phyloP scores from a whole-genome alignment of 2,797 vertebrate species.

The Hypotaenidia okinawae region DNA sequence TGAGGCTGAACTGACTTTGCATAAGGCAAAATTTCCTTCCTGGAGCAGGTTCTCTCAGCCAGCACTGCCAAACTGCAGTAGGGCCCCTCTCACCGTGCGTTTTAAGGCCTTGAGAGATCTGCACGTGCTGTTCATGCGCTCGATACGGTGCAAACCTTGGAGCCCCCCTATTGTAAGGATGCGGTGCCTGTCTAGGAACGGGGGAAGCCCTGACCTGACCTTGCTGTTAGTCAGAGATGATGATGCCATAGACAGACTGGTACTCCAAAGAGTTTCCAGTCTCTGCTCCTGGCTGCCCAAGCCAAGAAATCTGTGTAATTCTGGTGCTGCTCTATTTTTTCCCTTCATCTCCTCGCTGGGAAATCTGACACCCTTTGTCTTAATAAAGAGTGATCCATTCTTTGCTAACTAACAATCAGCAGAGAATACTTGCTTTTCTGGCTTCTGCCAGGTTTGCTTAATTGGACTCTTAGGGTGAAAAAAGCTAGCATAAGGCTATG shows the following conservation, averaged over 20 bases:
- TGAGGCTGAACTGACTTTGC: neutral
- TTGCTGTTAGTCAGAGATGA: conserved; percentile 11
- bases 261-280: neutral
- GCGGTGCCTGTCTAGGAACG: neutral
- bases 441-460: conserved; percentile 15
- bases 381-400: neutral
- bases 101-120: neutral
- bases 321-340: neutral
- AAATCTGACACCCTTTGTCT: neutral
- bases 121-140: neutral
- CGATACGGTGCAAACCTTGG: neutral
- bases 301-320: neutral
- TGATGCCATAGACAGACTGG: neutral
- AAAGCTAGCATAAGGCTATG: neutral
- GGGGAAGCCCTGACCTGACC: neutral
- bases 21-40: neutral
- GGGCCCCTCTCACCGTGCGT: neutral
- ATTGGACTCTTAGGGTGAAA: neutral
- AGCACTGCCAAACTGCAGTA: neutral
- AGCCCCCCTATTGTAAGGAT: neutral
- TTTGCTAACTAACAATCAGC: neutral
- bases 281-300: neutral
- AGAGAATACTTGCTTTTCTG: neutral
- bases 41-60: neutral
- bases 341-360: neutral